Evolutionary conservation across 1,140 invertebrate species (phyloP), one percentile per base, ranked within the genome.

Genomic region (Megalonaias nervosa): DNA sequence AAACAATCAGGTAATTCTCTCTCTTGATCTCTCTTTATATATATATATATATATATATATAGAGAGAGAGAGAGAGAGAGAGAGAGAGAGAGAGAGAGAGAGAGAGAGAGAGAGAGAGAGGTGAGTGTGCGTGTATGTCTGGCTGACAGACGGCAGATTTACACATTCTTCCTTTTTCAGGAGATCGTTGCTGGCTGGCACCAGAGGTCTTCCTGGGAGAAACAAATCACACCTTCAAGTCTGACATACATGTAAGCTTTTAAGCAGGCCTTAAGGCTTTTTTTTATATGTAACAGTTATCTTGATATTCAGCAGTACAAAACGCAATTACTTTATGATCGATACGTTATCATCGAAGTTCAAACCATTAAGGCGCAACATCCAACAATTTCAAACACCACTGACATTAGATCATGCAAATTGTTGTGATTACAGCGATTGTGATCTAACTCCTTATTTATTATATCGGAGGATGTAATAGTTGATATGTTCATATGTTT

Each of bases 291-390:
- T 62, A 19, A n/a, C 2, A 62, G 4, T n/a, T 62, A 62, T n/a
- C 19, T 62, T 19, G 19, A 9, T 5, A n/a, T n/a, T 5, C 2
- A 17, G 6, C 19, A 9, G 6, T 62, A 62, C 19, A n/a, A 62
- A 62, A n/a, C 19, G 17, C 60, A n/a, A 23, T 1, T 85, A 85
- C 81, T 56, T 87, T 60, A 76, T 86, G 26, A 82, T 86, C 79
- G 86, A 83, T 71, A 85, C 86, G 66, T 80, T 86, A 57, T 81
- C 79, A 31, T 82, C 79, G n/a, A 82, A 85, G 9, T 67, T 77
- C 16, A 82, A 87, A 69, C 84, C 82, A 19, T 86, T 80, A 70
- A 85, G 86, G 26, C 26, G 26, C 26, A 26, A 26, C 26, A 26
- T 26, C 2, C 1, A 26, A 26, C 26, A 26, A 26, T 26, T 1